These are phyloP conservation scores for Spea hammondii DNA, from an alignment of 2,797 vertebrate genomes.

Conservation along the genomic window DNA sequence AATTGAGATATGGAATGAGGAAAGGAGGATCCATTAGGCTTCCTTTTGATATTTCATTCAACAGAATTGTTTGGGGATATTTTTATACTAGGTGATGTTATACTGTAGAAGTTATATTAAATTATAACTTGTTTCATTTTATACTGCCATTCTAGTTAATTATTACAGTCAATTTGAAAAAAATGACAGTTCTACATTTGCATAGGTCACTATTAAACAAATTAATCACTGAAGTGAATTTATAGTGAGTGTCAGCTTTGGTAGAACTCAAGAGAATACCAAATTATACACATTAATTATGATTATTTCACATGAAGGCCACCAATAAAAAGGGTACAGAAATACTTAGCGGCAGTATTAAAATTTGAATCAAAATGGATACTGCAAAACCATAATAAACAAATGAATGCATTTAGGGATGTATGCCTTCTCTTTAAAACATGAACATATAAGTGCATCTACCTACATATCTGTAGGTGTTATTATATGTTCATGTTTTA, in stretches of 20 bases:
- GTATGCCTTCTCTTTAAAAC: too few species aligned
- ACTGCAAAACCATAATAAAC: too few species aligned
- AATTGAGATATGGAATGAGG: slow-evolving; percentile 76
- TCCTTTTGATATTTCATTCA: slow-evolving; percentile 82
- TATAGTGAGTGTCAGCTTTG: slow-evolving; percentile 82
- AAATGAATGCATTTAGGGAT: too few species aligned
- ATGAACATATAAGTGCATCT: too few species aligned
- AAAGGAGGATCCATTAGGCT: slow-evolving; percentile 79
- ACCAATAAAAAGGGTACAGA: not conserved
- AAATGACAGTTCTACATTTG: slow-evolving; percentile 83
- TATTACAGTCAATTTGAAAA: slow-evolving; percentile 88
- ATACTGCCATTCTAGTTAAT: slow-evolving; percentile 84
- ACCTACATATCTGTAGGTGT: too few species aligned
- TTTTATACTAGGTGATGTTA: slow-evolving; percentile 80
- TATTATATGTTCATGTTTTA: too few species aligned
- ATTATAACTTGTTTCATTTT: slow-evolving; percentile 84
- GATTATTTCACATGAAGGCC: slow-evolving; percentile 50
- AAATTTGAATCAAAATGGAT: too few species aligned
- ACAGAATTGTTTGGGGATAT: slow-evolving; percentile 77
- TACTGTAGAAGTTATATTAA: slow-evolving; percentile 82
- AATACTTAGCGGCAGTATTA: too few species aligned
- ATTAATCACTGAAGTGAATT: slow-evolving; percentile 87
- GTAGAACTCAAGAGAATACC: slow-evolving; percentile 85
- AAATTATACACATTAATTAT: slow-evolving; percentile 88
- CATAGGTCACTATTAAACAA: slow-evolving; percentile 94